Base-by-base conservation (phyloP, 92 coral and sea anemone genomes). In the Scolanthus callimorphus region DNA sequence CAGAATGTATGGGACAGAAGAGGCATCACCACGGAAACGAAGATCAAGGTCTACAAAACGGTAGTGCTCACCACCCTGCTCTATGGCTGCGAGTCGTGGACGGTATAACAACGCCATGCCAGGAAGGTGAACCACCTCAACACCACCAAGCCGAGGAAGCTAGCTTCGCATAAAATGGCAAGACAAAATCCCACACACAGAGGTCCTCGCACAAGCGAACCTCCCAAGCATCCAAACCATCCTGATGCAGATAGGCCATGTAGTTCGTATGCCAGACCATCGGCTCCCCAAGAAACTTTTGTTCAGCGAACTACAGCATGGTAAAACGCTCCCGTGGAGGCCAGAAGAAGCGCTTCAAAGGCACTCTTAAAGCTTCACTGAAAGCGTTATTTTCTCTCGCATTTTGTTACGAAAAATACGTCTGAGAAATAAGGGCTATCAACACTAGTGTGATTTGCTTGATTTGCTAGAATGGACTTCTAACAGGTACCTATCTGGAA, bases 241-340 rank as follows among this genome's bases (percentile, higher is more conserved):
- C 55, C 37, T 73, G 57, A 73, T 64, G 63, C 80, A 73, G 80
- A 20, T 62, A 21, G 74, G 80, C 49, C 65, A 64, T 25, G 65
- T 64, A 51, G 25, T 29, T 52, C 59, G 73, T 24, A 64, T 73
- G 75, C 15, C 63, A 12, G 74, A 62, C 51, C 20, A 63, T 25
- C 70, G 68, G 23, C 55, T 69, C 15, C 76, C 76, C 24, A 69
- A 69, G 76, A 60, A 44, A 41, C 57, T 56, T 13, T 54, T 68
- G 22, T 68, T 52, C 37, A 54, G 75, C 21, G 75, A 57, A 27
- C 55, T 68, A 27, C 51, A 31, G 53, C 24, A 39, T 29, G 75
- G 75, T n/a, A 20, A 57, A 11, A 31, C 67, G 66, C 38, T 55
- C 52, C 31, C 70, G 49, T 17, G 59, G 38, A 3, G 39, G 62